Base-by-base conservation (phyloP, 2,113 vertebrate species). In the Rhagologus leucostigma region DNA sequence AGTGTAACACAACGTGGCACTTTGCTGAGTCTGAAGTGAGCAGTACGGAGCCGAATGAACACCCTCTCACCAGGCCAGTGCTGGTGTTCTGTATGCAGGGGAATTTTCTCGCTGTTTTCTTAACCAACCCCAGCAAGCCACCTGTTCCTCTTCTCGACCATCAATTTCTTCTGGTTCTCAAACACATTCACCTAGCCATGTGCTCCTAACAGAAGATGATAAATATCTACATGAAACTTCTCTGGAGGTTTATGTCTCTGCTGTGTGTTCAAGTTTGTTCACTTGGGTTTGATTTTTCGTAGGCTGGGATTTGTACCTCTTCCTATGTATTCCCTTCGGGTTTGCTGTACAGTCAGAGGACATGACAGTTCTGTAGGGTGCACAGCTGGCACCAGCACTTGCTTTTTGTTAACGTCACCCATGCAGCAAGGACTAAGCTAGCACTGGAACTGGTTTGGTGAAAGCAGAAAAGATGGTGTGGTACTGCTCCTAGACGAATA, bases 281-380 rank as follows among this genome's bases (percentile, higher is more conserved):
- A 12, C 20, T 79, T 52, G 49, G 22, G 6, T 88, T 78, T 82
- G 62, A 37, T 42, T 82, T 63, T 68, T 92, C 52, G 21, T 21
- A 39, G 44, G 23, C 18, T 76, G 29, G n/a, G 26, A 3, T 49
- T 30, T 37, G 14, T 44, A 50, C 13, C 14, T 32, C 21, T 81
- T 62, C 20, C 37, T 29, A 6, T 0, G 0, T 15, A 6, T 37
- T 65, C 9, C 1, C 0, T 60, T 60, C 68, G 65, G 10, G 19
- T 77, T 56, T 62, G 7, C 60, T 46, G 11, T 30, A 18, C 10
- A 22, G 53, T 11, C 11, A 60, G 50, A 50, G 47, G 75, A 32
- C 18, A 32, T 4, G 14, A 27, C 8, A 67, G 30, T 11, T 73
- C 32, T 1, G 1, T 12, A 27, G 3, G 42, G 8, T 0, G 0